Evolutionary conservation across 2,797 vertebrate genomes (phyloP), one percentile per base, ranked within the genome.

Genomic region (Protosalanx chinensis): DNA sequence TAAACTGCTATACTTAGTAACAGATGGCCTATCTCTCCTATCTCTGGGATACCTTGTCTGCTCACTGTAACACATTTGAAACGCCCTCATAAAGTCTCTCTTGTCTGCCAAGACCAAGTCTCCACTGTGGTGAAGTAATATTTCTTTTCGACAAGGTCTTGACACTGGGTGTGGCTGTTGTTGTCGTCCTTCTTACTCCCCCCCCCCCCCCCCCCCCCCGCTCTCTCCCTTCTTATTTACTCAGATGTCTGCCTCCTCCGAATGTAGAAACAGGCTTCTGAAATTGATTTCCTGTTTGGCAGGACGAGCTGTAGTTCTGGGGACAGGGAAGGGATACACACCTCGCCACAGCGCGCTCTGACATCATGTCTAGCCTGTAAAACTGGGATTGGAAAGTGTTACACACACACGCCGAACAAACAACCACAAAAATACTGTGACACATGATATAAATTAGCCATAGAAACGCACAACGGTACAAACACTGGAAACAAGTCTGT

Each of bases 271-370:
- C 15, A 71, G 68, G 67, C 69, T 76, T 68, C 67, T 65, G 67
- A 82, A 75, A 76, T 46, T 73, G 71, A 76, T 78, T 84, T 89
- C 84, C 86, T 82, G 85, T 89, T 84, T 88, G 86, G 84, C 82
- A 60, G 23, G 27, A n/a, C 53, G 66, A 63, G 57, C 56, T 64
- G 76, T 84, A 64, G 71, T 78, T 89, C 78, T 67, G 35, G 78
- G 79, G 77, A 82, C 75, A 82, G 60, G 35, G 32, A 46, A 64
- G 72, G 85, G 81, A 83, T 86, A 86, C 78, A 79, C 75, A 80
- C 16, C 64, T 18, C 1, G 70, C 88, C 85, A 70, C 86, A 86
- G 56, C 32, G 86, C 79, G 80, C 85, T 76, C 32, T 85, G 78
- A 90, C 77, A 87, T 78, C 85, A 90, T 81, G 88, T 53, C 75